These are phyloP conservation scores for Dendrolimus kikuchii DNA, from an alignment of 1,140 invertebrate species.

Conservation along the genomic window DNA sequence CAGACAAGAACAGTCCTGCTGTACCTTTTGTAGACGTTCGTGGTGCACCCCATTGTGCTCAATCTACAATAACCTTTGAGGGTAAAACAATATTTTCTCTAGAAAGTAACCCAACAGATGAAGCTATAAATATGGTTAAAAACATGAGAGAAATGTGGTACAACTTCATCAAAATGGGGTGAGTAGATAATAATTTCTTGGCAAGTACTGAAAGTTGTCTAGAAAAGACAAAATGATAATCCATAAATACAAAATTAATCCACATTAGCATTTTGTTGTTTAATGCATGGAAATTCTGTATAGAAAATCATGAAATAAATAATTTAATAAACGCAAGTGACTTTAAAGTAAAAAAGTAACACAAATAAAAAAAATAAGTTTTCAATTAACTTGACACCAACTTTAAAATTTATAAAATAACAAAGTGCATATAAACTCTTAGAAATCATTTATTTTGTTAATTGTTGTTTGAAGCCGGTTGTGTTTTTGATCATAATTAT, in stretches of 20 bases:
- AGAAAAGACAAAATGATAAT: no score
- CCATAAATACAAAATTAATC: no score
- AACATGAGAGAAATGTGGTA: slow-evolving; percentile 15
- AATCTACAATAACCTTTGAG: slow-evolving; percentile 16
- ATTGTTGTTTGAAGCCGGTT: slow-evolving; percentile 1
- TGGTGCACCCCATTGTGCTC: slow-evolving; percentile 24
- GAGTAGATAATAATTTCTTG: not conserved
- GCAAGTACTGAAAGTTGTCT: no score
- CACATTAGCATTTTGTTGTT: no score
- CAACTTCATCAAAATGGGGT: slow-evolving; percentile 20
- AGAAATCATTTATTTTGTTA: not conserved
- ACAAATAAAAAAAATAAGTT: no score
- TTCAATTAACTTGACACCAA: no score
- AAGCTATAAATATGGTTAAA: slow-evolving; percentile 13
- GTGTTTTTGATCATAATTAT: no score
- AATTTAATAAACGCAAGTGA: no score
- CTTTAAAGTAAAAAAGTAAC: no score
- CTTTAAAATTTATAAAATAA: no score
- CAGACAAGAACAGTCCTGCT: slow-evolving; percentile 14
- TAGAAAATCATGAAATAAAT: no score
- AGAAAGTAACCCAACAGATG: slow-evolving; percentile 7
- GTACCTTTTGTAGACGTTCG: slow-evolving; percentile 18
- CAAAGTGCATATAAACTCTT: not conserved
- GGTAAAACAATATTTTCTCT: slow-evolving; percentile 1
- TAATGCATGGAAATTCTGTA: no score